phyloP scores from a whole-genome alignment of 2,888 invertebrate genomes.

The Margaritifera margaritifera region DNA sequence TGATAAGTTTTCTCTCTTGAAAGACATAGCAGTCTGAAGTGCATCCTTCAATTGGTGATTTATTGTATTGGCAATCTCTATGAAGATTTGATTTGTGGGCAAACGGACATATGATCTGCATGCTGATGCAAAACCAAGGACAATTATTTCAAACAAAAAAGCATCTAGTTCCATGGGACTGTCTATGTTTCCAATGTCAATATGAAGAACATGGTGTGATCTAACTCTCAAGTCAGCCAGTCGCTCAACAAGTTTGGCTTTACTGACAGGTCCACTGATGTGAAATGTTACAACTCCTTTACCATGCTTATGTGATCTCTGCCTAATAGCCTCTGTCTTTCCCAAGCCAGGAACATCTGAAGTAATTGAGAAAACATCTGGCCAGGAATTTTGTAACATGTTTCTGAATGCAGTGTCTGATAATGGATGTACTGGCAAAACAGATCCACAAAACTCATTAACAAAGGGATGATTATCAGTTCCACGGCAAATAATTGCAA shows the following conservation, averaged over 20 bases:
- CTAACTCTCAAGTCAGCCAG: slow-evolving; percentile 20
- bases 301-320: slow-evolving; percentile 15
- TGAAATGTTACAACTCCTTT: slow-evolving; percentile 33
- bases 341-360: slow-evolving; percentile 48
- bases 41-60: slow-evolving; percentile 38
- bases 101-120: slow-evolving; percentile 25
- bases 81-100: slow-evolving; percentile 26
- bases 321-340: slow-evolving; percentile 35
- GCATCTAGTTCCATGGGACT: slow-evolving; percentile 37
- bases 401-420: slow-evolving; percentile 18
- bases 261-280: slow-evolving; percentile 41
- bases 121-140: slow-evolving; percentile 33
- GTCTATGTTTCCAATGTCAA: slow-evolving; percentile 43
- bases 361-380: slow-evolving; percentile 31
- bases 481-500: slow-evolving; percentile 45
- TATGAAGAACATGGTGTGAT: slow-evolving; percentile 34
- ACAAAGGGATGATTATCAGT: slow-evolving; percentile 39
- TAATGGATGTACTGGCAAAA: slow-evolving; percentile 14
- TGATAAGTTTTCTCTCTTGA: slow-evolving; percentile 27
- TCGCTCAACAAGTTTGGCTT: slow-evolving; percentile 23
- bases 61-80: slow-evolving; percentile 50
- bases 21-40: slow-evolving; percentile 38
- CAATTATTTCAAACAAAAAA: slow-evolving; percentile 47
- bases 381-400: slow-evolving; percentile 16
- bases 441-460: slow-evolving; percentile 25